Base-by-base conservation (phyloP, 2,113 vertebrate genomes). In the Antigone vipio region DNA sequence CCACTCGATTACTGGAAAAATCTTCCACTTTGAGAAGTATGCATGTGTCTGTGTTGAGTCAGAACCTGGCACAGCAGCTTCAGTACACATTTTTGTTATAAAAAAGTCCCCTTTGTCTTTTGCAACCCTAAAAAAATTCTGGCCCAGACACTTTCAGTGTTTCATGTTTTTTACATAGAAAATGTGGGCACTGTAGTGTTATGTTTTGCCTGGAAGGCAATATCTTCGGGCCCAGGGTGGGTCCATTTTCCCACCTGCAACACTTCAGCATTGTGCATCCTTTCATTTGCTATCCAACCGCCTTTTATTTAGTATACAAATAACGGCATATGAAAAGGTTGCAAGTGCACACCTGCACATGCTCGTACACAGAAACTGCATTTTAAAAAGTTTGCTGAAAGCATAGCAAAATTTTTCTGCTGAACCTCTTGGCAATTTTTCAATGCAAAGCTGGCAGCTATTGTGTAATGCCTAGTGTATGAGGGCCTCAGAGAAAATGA, bases 1-100 rank as follows among this genome's bases (percentile, higher is more conserved):
- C 86, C 84, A 73, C 74, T 95, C 8, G 29, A 76, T 97, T 97
- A 97, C 96, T 93, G 97, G 96, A 97, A 97, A 96, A 97, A 95
- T 88, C 84, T 93, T 95, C 67, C 81, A 89, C 93, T 97, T 92
- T 83, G 89, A 95, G 91, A 92, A 94, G 55, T 85, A 62, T 76
- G 74, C 67, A 73, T 88, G 89, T 79, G 89, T 96, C 84, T 85
- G 27, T 92, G 87, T 96, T 97, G 97, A 97, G 93, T 97, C 97
- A 97, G 93, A 95, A 94, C 18, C 96, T 97, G 95, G 95, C 93
- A 71, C 47, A 80, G 67, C 74, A 83, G 63, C 81, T 91, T 91
- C 71, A 71, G 87, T 82, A 80, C 93, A 93, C 87, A 93, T 88
- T 93, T 97, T 95, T 97, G 77, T 91, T 95, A 79, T 47, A 32